Evolutionary conservation across 1,140 invertebrate genomes (phyloP).

Genomic region (Ridgeia piscesae): DNA sequence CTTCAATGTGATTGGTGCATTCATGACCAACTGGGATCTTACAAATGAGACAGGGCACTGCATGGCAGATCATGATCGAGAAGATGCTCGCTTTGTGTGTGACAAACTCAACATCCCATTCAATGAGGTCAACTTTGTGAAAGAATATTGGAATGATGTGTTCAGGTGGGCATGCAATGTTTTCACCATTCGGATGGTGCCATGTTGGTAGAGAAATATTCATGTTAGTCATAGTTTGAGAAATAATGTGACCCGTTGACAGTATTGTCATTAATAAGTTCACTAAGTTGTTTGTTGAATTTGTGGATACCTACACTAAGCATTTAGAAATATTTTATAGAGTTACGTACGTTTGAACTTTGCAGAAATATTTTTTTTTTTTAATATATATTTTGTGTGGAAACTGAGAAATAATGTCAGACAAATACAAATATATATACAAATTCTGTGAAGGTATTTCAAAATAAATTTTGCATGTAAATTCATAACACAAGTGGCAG

Average conservation of each 20-base stretch:
- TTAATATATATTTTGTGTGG: not conserved
- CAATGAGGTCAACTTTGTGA: constrained; percentile 82
- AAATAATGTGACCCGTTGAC: not conserved
- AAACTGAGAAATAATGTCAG: not conserved
- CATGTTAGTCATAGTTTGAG: not conserved
- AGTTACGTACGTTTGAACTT: no score
- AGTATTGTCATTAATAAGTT: not conserved
- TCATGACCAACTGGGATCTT: constrained; percentile 95
- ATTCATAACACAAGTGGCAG: not conserved
- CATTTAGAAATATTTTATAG: not conserved
- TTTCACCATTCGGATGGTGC: not conserved
- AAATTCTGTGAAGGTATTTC: no score
- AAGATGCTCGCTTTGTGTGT: constrained; percentile 83
- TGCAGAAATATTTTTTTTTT: not conserved
- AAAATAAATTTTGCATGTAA: no score
- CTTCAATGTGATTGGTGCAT: constrained; percentile 81
- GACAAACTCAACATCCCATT: constrained; percentile 74
- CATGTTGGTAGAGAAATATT: not conserved
- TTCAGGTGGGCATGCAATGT: constrained; percentile 68
- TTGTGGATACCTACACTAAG: not conserved
- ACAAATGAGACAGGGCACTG: constrained; percentile 85
- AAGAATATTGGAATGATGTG: constrained; percentile 96
- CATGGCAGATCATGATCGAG: constrained; percentile 74
- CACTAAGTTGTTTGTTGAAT: not conserved
- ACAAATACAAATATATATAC: not conserved